A percentile compares a stretch with the other conserved stretches of the same genome.
phyloP scores from a whole-genome alignment of 2,113 vertebrate genomes.

The Cercopithecus mona region DNA sequence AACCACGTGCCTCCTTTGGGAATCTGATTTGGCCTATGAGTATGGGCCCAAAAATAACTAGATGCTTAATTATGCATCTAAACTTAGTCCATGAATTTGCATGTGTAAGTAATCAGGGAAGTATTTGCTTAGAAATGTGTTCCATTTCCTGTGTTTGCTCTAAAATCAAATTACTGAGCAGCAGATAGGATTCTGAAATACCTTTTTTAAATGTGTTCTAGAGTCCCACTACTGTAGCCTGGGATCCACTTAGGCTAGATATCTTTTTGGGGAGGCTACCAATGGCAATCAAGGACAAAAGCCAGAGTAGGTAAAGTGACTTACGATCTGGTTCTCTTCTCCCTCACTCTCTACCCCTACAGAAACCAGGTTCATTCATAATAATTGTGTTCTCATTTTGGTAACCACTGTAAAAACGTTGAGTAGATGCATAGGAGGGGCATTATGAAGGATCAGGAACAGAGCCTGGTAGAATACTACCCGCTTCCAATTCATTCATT shows the following conservation, averaged over 20 bases:
- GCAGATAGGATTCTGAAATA: conserved; percentile 57
- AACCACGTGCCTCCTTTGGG: background rate
- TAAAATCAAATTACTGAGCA: conserved; percentile 65
- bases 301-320: background rate
- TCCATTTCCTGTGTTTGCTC: conserved; percentile 75
- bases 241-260: background rate
- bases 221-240: background rate
- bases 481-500: background rate
- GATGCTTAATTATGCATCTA: conserved; percentile 73
- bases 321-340: background rate
- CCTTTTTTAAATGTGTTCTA: background rate
- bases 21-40: conserved; percentile 54
- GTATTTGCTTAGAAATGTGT: conserved; percentile 75
- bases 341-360: background rate
- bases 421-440: background rate
- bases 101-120: conserved; percentile 77
- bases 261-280: background rate
- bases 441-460: background rate
- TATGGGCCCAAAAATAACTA: conserved; percentile 63
- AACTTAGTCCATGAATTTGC: conserved; percentile 73
- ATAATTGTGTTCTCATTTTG: background rate
- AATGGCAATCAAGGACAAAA: background rate
- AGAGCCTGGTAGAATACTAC: background rate
- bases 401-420: background rate
- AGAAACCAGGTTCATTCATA: background rate